phyloP scores from a whole-genome alignment of 2,113 vertebrate genomes.

The Aix galericulata region DNA sequence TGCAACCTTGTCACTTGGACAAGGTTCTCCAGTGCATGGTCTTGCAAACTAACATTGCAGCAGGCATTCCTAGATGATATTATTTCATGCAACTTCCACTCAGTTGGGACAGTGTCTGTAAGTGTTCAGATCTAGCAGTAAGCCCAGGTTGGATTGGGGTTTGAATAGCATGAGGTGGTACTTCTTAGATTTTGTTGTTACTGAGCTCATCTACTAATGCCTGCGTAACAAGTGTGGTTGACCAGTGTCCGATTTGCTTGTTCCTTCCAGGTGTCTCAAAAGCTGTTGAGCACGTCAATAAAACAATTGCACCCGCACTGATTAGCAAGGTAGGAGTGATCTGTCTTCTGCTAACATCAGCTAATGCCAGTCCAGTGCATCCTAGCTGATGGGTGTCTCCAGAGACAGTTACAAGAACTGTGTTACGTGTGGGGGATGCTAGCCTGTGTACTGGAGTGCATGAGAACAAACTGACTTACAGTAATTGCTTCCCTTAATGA shows the following conservation, averaged over 20 bases:
- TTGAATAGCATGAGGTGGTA: neutral
- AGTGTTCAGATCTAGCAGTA: slow-evolving; percentile 21
- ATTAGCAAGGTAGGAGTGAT: slow-evolving; percentile 95
- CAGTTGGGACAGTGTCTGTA: neutral
- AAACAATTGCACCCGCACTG: slow-evolving; percentile 97
- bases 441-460: neutral
- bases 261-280: slow-evolving; percentile 99
- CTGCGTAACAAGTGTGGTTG: slow-evolving; percentile 74
- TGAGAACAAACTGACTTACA: neutral
- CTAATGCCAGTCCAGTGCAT: neutral
- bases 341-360: slow-evolving; percentile 77
- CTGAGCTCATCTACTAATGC: slow-evolving; percentile 73
- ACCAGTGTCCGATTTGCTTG: slow-evolving; percentile 91
- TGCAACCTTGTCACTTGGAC: slow-evolving; percentile 39
- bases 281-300: slow-evolving; percentile 99
- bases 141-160: neutral
- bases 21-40: slow-evolving; percentile 79
- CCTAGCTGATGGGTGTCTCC: neutral
- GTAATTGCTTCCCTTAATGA: neutral
- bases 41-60: slow-evolving; percentile 81
- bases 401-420: neutral
- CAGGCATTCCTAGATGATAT: slow-evolving; percentile 70
- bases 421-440: neutral
- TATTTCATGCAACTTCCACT: neutral
- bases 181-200: neutral